These are phyloP conservation scores for Xiphias gladius DNA, from an alignment of 2,113 vertebrate species.

Conservation along the genomic window DNA sequence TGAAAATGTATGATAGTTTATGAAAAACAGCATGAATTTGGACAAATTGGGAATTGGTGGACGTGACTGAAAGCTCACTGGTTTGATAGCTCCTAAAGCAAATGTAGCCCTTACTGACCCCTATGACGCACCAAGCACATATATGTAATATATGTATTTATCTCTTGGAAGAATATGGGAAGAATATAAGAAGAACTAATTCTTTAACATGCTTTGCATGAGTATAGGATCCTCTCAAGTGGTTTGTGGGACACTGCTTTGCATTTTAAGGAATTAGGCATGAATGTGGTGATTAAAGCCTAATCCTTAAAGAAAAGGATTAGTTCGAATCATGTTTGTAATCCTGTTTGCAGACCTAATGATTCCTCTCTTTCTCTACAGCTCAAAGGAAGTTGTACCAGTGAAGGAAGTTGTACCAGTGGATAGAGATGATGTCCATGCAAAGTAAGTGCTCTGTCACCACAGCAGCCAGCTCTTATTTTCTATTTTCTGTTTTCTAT, in stretches of 20 bases:
- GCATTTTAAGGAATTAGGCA: neutral
- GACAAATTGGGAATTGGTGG: neutral
- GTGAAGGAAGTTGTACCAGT: conserved; percentile 60
- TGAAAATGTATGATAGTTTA: no score
- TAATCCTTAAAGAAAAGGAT: neutral
- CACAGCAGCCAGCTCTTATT: neutral
- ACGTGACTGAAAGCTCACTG: neutral
- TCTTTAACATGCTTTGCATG: conserved; percentile 19
- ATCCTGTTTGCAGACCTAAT: conserved; percentile 7
- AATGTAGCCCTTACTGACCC: neutral
- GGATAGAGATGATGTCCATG: conserved; percentile 81
- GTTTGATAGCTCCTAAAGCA: neutral
- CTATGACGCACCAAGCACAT: neutral
- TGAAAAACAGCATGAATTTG: no score
- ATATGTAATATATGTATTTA: neutral
- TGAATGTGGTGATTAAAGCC: neutral
- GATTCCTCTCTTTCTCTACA: conserved; percentile 49
- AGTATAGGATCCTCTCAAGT: neutral
- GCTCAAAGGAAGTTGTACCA: conserved; percentile 65
- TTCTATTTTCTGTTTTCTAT: neutral
- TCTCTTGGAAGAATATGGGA: neutral
- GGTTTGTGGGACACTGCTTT: neutral
- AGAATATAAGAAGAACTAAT: no score
- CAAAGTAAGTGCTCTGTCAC: conserved; percentile 74
- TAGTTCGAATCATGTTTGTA: neutral